A percentile compares a stretch with the other conserved stretches of the same genome.
Evolutionary conservation across 2,113 vertebrate genomes (phyloP).

Genomic region (Varanus komodoensis): DNA sequence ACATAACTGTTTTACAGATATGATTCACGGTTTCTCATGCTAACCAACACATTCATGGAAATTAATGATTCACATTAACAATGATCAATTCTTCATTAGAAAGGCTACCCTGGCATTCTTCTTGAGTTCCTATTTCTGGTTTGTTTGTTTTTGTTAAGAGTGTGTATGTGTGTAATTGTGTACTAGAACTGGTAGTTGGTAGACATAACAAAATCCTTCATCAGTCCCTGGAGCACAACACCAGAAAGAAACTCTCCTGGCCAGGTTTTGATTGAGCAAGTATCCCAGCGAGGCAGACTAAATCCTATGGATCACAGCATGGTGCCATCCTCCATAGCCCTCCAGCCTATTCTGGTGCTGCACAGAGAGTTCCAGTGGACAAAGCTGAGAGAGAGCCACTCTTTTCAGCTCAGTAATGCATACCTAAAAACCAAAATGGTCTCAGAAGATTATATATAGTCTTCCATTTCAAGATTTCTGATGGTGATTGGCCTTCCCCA

Average conservation of each 20-base stretch:
- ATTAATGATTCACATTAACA: not conserved
- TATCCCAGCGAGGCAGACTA: not conserved
- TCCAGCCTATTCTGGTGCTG: no score
- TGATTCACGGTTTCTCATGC: not conserved
- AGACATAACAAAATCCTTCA: not conserved
- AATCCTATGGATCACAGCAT: no score
- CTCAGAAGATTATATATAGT: not conserved
- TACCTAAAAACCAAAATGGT: not conserved
- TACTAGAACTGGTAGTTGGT: no score
- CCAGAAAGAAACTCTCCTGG: not conserved
- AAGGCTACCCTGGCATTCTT: not conserved
- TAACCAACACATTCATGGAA: not conserved
- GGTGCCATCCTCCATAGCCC: no score
- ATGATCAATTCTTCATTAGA: not conserved
- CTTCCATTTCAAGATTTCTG: not conserved
- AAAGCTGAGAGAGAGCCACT: no score
- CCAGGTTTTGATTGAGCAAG: not conserved
- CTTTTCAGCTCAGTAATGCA: not conserved
- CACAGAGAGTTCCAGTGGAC: no score
- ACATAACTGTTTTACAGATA: not conserved
- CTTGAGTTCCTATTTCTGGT: not conserved
- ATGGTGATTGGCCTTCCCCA: no score
- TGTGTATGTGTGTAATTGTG: not conserved
- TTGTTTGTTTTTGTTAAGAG: not conserved
- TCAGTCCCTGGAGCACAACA: no score